Evolutionary conservation across 2,797 vertebrate species (phyloP), one percentile per base, ranked within the genome.

Genomic region (Cyclopterus lumpus): DNA sequence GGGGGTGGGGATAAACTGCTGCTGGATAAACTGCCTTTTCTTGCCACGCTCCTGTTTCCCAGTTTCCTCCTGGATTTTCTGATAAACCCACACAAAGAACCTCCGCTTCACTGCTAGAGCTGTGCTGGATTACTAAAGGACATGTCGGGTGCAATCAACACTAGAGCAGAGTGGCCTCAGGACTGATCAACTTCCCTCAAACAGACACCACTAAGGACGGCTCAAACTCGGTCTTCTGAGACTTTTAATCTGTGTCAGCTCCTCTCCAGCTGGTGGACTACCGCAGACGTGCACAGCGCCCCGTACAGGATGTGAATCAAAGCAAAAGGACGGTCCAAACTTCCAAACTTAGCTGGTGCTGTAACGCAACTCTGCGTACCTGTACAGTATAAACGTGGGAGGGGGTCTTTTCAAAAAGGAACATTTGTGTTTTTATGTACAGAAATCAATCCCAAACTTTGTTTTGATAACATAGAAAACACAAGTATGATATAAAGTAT

Each of bases 11-110:
- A 28, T 69, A 62, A 61, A 75, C 79, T 79, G 85, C 36, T 86
- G 87, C 91, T 89, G 93, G 89, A 93, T 83, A 68, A 85, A 84
- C 83, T 90, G 84, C 84, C 80, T 84, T 79, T 69, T 36, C 61
- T 78, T 51, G 22, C 59, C 62, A 57, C n/a, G 77, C 69, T 55
- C 26, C 6, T 57, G 42, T 76, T 55, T 51, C 22, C 11, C 22
- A 20, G 40, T 46, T 46, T 67, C 48, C 5, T 67, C 60, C 30
- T 73, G 84, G 85, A 80, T 82, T 67, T 15, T 77, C 57, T 77
- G 57, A 38, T 14, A 36, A 73, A 74, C 22, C 53, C 55, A 59
- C 34, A 26, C 16, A 9, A 26, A 61, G 48, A 53, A 38, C 12
- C 12, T 57, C 15, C 42, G 34, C 53, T 49, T 77, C 64, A 51